Base-by-base conservation (phyloP, 1,140 invertebrate species). In the Aphelenchoides avenae region DNA sequence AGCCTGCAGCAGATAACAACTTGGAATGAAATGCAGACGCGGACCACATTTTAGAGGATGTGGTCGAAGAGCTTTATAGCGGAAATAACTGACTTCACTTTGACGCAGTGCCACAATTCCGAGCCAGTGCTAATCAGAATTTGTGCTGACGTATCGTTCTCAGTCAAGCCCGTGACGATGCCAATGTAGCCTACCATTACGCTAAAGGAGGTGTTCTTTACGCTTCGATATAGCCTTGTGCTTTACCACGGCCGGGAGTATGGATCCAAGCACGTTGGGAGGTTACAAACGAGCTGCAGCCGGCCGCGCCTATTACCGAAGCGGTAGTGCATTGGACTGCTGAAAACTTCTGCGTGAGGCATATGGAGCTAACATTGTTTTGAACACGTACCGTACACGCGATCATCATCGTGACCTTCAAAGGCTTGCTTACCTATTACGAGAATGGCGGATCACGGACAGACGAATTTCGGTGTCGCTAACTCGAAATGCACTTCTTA, bases 401-500 rank as follows among this genome's bases (percentile, higher is more conserved):
- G n/a, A n/a, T n/a, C n/a, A n/a, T n/a, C n/a, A n/a, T n/a, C n/a
- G n/a, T n/a, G n/a, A n/a, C n/a, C n/a, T n/a, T n/a, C n/a, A 57
- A 2, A 5, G 22, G 26, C 22, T 29, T 22, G 29, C 53, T 40
- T 18, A 55, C 53, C 24, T 57, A 31, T 57, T 57, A 27, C 31
- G 5, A 9, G 24, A 20, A 11, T 61, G 15, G 22, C 40, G 36
- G 3, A 56, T 27, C 13, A 57, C 39, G 4, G 54, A 54, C 36
- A 57, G 56, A 2, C 54, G 18, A 26, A 57, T 57, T 40, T 57
- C 54, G 9, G n/a, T 29, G 37, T 57, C 31, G 30, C 54, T 57
- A 36, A 57, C 54, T 36, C 54, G 52, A 57, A 57, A 57, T 1
- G 52, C 54, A 30, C 52, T 57, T 42, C 54, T n/a, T n/a, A n/a